These are phyloP conservation scores for Parnassius mnemosyne DNA, from an alignment of 2,888 invertebrate species.

Conservation along the genomic window DNA sequence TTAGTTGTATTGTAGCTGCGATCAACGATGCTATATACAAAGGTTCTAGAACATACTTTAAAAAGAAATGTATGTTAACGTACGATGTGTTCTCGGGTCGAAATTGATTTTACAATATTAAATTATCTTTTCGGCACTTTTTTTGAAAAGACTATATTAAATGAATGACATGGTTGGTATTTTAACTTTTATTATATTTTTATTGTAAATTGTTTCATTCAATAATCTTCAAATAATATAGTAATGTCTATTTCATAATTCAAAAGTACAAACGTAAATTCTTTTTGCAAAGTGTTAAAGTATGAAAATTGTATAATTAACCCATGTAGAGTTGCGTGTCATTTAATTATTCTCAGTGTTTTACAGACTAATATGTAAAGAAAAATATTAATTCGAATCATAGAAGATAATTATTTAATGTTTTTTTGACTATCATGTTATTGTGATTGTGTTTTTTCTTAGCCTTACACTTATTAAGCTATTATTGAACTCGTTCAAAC, in stretches of 20 bases:
- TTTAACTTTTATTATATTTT: neutral
- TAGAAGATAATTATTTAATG: too few relatives aligned
- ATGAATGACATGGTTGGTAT: neutral
- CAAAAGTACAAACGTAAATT: too few relatives aligned
- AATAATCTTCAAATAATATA: too few relatives aligned
- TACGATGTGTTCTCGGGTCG: slow-evolving; percentile 31
- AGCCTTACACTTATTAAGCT: slow-evolving; percentile 9
- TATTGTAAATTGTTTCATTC: neutral
- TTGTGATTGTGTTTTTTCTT: neutral
- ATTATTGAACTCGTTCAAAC: slow-evolving; percentile 42
- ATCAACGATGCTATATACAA: slow-evolving; percentile 49
- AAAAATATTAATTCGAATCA: too few relatives aligned
- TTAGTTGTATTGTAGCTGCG: slow-evolving; percentile 43
- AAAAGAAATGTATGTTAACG: slow-evolving; percentile 34
- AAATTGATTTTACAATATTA: neutral
- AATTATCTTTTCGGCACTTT: slow-evolving; percentile 5
- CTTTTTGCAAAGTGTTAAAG: too few relatives aligned
- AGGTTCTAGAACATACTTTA: slow-evolving; percentile 57
- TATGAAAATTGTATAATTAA: too few relatives aligned
- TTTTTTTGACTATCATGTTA: too few relatives aligned
- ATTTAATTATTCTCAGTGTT: too few relatives aligned
- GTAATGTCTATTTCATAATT: too few relatives aligned
- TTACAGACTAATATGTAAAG: too few relatives aligned
- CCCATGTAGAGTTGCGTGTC: too few relatives aligned
- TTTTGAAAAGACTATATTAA: neutral